These are phyloP conservation scores for Silurus aristotelis DNA, from an alignment of 2,797 vertebrate genomes.

Conservation along the genomic window DNA sequence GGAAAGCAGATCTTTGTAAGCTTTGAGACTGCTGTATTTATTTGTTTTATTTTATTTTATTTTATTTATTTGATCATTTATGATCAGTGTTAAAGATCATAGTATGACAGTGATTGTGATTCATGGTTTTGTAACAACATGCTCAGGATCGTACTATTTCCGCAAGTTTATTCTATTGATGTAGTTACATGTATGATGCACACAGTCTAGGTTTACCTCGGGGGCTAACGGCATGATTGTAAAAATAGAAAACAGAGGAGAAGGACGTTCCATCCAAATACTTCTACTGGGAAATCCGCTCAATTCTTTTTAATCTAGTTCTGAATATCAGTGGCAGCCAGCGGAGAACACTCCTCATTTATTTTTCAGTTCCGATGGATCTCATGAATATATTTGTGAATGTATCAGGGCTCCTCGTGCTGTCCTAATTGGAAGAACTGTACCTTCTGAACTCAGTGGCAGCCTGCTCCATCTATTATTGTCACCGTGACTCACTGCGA, in stretches of 20 bases:
- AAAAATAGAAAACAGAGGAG: slow-evolving; percentile 31
- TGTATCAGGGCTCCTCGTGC: slow-evolving; percentile 1
- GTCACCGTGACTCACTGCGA: slow-evolving; percentile 35
- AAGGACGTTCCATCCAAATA: slow-evolving; percentile 5
- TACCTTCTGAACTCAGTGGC: slow-evolving; percentile 33
- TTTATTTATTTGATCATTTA: not conserved
- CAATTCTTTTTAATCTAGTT: slow-evolving; percentile 15
- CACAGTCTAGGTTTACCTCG: slow-evolving; percentile 1
- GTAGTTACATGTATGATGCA: slow-evolving; percentile 18
- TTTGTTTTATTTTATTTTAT: not conserved
- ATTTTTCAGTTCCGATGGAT: slow-evolving; percentile 13
- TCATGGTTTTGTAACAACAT: not conserved
- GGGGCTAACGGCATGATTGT: slow-evolving; percentile 21
- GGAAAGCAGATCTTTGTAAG: not conserved
- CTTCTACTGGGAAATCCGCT: slow-evolving; percentile 1
- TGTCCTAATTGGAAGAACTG: slow-evolving; percentile 21
- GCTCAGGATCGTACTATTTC: not conserved
- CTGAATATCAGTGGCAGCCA: not conserved
- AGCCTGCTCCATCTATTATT: slow-evolving; percentile 39
- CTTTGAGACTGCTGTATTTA: not conserved
- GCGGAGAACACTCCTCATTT: slow-evolving; percentile 9
- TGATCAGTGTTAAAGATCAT: not conserved
- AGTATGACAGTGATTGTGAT: not conserved
- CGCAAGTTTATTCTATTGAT: slow-evolving; percentile 14
- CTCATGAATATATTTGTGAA: slow-evolving; percentile 27